Evolutionary conservation across 2,797 vertebrate genomes (phyloP), one percentile per base, ranked within the genome.

Genomic region (Eutrigla gurnardus): DNA sequence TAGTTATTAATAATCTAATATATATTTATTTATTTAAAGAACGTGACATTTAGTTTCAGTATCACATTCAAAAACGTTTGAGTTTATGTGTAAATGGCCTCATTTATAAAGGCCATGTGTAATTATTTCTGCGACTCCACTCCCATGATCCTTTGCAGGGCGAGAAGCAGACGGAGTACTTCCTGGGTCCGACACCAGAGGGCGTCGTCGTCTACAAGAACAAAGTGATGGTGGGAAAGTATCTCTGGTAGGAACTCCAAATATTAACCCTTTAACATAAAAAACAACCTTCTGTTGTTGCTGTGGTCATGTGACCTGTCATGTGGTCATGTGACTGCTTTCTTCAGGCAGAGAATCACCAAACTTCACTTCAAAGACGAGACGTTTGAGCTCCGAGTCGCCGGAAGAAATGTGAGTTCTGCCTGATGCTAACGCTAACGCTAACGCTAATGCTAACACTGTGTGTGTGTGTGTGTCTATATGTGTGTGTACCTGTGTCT

Each of bases 181-280:
- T 98, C 88, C 91, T 98, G 86, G 97, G 96, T 77, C 90, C 97
- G 75, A 96, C 96, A 36, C 96, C 97, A 0, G 84, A 94, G 73
- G 96, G 96, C 66, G 94, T 98, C 69, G 96, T 97, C 79, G 94
- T 97, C 86, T 98, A 96, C 92, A 97, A 96, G 91, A 97, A 96
- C 91, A 97, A 96, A 91, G 96, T 94, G 17, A 96, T 97, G 95
- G 96, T 98, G 61, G 97, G 97, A 65, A 97, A 97, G 75, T 98
- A 98, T 91, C 96, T 97, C 91, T 98, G 97, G 97, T 98, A 93
- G 70, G 96, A 95, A 4, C 4, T 14, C 8, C 45, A 52, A 10
- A 4, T n/a, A 37, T 36, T 47, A 4, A 6, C 3, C 0, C 63
- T 40, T 47, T 42, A 25, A 25, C 25, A 25, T 25, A 25, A 25